Percentiles rank a stretch among this genome's conserved stretches.
These are phyloP conservation scores for Mustela lutreola DNA, from an alignment of 2,113 vertebrate species.

Conservation along the genomic window DNA sequence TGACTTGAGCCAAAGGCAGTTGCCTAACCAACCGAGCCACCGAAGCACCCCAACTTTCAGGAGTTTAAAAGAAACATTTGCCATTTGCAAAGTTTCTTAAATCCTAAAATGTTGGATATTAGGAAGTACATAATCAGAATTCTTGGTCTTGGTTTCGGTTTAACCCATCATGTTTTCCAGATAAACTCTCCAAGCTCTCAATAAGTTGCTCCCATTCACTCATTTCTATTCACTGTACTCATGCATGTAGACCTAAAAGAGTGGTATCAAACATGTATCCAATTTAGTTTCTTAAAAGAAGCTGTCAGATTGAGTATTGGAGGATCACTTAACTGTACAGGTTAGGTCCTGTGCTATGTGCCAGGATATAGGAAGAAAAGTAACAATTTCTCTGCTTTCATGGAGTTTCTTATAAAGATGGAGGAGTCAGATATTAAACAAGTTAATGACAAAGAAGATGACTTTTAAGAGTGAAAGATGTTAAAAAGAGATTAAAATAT, in stretches of 20 bases:
- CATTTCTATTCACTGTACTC: not conserved
- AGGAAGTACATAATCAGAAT: not conserved
- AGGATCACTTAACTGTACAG: not conserved
- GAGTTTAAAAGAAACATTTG: not conserved
- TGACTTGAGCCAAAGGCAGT: too few species aligned
- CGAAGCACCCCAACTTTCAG: not conserved
- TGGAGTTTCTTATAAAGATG: not conserved
- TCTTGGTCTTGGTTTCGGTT: not conserved
- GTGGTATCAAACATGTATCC: not conserved
- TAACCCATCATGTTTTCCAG: not conserved
- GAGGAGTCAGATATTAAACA: not conserved
- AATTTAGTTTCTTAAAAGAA: not conserved
- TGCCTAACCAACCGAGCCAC: too few species aligned
- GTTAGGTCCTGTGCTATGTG: not conserved
- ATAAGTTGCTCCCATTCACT: not conserved
- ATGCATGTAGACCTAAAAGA: not conserved
- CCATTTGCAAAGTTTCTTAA: not conserved
- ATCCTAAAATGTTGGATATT: not conserved
- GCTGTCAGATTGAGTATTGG: not conserved
- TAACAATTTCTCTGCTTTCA: not conserved
- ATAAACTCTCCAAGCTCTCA: not conserved
- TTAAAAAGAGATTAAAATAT: not conserved
- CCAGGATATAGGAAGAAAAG: not conserved
- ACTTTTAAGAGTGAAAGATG: not conserved
- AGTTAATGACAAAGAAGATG: constrained; percentile 1